A percentile compares a stretch with the other conserved stretches of the same genome.
Conservation (phyloP, 2,113 vertebrate genomes). For the Hydropotes inermis region DNA sequence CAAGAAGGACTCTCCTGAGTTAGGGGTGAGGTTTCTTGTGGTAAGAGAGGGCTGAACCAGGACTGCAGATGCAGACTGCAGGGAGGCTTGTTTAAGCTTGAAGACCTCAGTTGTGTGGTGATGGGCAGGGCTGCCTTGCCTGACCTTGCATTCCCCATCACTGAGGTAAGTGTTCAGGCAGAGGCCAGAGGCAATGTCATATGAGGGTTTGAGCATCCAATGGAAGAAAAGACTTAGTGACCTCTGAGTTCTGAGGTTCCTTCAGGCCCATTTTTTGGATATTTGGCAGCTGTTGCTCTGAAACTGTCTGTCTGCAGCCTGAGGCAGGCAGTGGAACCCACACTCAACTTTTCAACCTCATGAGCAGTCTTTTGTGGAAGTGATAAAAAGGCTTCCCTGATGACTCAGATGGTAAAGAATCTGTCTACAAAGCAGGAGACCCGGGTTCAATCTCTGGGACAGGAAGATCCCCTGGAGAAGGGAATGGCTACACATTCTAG, state of each 20-base stretch:
- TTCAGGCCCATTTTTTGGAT: background rate
- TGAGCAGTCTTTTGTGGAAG: background rate
- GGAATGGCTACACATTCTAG: background rate
- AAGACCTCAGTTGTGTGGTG: background rate
- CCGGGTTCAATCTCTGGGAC: background rate
- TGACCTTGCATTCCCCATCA: background rate
- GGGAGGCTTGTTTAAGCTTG: background rate
- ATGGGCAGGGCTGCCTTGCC: background rate
- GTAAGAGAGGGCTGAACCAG: background rate
- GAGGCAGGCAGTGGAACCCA: background rate
- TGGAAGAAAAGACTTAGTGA: background rate
- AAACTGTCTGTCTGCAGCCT: background rate
- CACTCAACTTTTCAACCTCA: background rate
- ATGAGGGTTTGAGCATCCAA: background rate
- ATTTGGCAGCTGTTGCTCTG: background rate
- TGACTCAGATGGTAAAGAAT: background rate
- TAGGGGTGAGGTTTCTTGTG: background rate
- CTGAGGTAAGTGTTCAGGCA: background rate
- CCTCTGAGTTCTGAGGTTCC: background rate
- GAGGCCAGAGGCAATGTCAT: background rate
- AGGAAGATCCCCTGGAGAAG: background rate
- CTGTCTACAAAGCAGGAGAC: background rate
- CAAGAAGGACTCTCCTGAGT: background rate
- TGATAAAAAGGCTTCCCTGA: background rate
- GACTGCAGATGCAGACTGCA: background rate